Conservation (phyloP, 2,888 invertebrate genomes). For the Drosophila melanosoma region DNA sequence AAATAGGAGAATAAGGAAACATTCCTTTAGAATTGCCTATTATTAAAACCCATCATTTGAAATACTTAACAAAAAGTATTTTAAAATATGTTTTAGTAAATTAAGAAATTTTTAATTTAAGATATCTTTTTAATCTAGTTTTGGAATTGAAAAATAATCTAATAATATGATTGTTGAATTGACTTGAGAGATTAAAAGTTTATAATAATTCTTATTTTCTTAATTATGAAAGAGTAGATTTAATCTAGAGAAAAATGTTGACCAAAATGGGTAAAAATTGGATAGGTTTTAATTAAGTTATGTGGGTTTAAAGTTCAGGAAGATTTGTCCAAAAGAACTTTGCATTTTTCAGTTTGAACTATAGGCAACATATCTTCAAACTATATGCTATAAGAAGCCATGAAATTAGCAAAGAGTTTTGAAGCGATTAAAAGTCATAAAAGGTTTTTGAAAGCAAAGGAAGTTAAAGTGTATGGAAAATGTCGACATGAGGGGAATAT, state of each 20-base stretch:
- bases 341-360: not conserved
- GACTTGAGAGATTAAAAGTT: not conserved
- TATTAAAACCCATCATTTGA: not conserved
- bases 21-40: not conserved
- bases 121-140: not conserved
- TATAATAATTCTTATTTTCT: rapidly evolving
- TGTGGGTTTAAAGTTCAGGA: not conserved
- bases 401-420: not conserved
- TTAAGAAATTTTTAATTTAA: not conserved
- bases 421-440: not conserved
- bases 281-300: not conserved
- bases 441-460: not conserved
- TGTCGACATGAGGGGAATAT: not conserved
- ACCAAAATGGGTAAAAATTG: no score
- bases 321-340: not conserved
- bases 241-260: not conserved
- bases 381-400: not conserved
- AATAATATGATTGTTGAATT: not conserved
- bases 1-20: not conserved
- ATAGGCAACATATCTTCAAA: not conserved
- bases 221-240: not conserved
- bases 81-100: not conserved
- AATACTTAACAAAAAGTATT: no score
- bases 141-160: not conserved
- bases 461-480: not conserved